Evolutionary conservation across 2,797 vertebrate species (phyloP), one percentile per base, ranked within the genome.

Genomic region (Sphenopsis melanotis): DNA sequence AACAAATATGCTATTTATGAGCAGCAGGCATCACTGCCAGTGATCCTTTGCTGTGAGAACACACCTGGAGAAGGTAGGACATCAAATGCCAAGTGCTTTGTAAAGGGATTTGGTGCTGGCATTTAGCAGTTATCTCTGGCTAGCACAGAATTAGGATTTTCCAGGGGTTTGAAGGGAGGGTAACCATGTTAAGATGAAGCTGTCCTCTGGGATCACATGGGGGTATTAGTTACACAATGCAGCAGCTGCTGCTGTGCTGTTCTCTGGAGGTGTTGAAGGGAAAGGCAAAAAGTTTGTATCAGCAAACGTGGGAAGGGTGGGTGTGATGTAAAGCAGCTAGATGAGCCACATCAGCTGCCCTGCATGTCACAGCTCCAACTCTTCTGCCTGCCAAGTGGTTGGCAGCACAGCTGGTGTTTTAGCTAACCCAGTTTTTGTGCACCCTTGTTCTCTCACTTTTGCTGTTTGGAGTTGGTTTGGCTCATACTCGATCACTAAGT

Each of bases 1-100:
- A 63, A 44, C 37, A 20, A 37, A 69, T 13, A 39, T 9, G 16
- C 76, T n/a, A 0, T 52, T 63, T 77, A 4, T 63, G 49, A 82
- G 32, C 66, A 79, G 64, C 34, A 50, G 21, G 30, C 34, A 36
- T 83, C 60, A 26, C 61, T 87, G 16, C 44, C 75, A 61, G 6
- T 55, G 69, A 16, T 44, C 57, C 47, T 61, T 76, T 0, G 1
- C 87, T 85, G 69, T 68, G 84, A 83, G 61, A 74, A 85, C 37
- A 26, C 71, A 57, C 53, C 79, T 89, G 87, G 49, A 89, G 39
- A 92, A 96, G 95, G 94, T 94, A 95, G 49, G 94, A 92, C 32
- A 84, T 89, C 26, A n/a, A 60, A 70, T 0, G 1, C 34, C 20
- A n/a, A 49, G 56, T 52, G 44, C 49, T 83, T 0, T 6, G 5